Percentiles rank a stretch among this genome's conserved stretches.
Conservation (phyloP, 1,140 invertebrate species). For the Bemisia tabaci region DNA sequence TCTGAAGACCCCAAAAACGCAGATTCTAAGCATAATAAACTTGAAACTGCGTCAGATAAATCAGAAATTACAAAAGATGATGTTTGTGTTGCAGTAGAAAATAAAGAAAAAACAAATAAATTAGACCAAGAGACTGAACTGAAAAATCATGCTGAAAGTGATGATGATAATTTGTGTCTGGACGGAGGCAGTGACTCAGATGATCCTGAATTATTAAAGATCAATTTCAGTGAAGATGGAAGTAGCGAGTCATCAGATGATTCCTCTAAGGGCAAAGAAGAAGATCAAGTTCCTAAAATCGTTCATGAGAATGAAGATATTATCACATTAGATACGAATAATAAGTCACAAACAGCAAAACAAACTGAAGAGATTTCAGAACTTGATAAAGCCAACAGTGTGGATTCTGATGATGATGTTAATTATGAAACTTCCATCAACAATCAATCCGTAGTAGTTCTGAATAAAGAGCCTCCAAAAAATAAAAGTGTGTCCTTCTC, state of each 20-base stretch:
- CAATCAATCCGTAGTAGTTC: neutral
- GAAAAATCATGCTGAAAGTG: no score
- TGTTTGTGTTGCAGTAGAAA: no score
- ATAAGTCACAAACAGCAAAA: neutral
- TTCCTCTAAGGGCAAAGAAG: no score
- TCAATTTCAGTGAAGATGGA: neutral
- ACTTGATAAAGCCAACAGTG: neutral
- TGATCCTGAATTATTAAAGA: neutral
- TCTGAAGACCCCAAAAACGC: no score
- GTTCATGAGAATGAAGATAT: neutral
- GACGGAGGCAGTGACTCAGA: neutral
- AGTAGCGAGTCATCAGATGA: neutral
- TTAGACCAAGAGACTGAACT: no score
- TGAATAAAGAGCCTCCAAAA: neutral
- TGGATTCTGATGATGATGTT: neutral
- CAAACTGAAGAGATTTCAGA: neutral
- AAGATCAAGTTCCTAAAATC: neutral
- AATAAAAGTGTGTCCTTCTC: neutral
- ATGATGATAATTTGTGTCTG: neutral
- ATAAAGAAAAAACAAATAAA: no score
- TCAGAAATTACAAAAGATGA: no score
- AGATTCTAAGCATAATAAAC: no score
- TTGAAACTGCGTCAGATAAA: no score
- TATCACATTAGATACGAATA: neutral
- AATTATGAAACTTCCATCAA: neutral